Percentiles rank a stretch among this genome's conserved stretches.
Conservation (phyloP, 92 coral and sea anemone genomes). For the Isaurus tuberculatus region DNA sequence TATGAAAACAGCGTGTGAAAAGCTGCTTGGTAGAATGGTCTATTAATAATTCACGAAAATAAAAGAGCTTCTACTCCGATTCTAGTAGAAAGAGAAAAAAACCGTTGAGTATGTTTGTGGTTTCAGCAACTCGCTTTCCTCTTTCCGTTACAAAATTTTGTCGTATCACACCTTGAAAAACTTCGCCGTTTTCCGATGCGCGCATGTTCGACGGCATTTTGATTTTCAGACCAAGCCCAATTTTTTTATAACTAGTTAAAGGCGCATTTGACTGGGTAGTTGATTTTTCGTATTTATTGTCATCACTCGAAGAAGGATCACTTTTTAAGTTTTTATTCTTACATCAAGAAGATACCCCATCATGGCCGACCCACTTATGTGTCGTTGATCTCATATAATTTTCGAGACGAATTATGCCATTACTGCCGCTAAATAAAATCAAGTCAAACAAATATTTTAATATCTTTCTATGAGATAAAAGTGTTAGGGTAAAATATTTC, state of each 20-base stretch:
- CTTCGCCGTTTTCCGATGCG: slow-evolving; percentile 12
- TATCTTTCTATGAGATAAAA: not conserved
- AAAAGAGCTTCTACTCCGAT: slow-evolving; percentile 10
- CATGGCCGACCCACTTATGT: not conserved
- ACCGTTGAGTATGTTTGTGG: slow-evolving; percentile 2
- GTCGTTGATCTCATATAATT: not conserved
- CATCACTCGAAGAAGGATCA: too few relatives aligned
- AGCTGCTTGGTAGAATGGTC: slow-evolving; percentile 26
- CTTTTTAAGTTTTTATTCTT: too few relatives aligned
- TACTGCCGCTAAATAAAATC: not conserved
- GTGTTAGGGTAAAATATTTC: slow-evolving; percentile 6
- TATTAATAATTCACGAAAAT: slow-evolving; percentile 36
- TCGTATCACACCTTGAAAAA: slow-evolving; percentile 21
- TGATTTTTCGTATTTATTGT: too few relatives aligned
- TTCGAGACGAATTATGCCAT: not conserved
- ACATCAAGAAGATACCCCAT: too few relatives aligned
- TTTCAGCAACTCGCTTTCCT: not conserved
- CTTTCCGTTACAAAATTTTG: not conserved
- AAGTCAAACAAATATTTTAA: not conserved
- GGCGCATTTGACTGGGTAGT: not conserved
- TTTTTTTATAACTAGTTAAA: not conserved
- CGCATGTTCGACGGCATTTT: not conserved
- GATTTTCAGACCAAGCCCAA: not conserved
- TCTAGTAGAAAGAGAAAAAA: not conserved
- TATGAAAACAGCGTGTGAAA: slow-evolving; percentile 27